These are phyloP conservation scores for Nomada fabriciana DNA, from an alignment of 2,888 invertebrate genomes.

Conservation along the genomic window DNA sequence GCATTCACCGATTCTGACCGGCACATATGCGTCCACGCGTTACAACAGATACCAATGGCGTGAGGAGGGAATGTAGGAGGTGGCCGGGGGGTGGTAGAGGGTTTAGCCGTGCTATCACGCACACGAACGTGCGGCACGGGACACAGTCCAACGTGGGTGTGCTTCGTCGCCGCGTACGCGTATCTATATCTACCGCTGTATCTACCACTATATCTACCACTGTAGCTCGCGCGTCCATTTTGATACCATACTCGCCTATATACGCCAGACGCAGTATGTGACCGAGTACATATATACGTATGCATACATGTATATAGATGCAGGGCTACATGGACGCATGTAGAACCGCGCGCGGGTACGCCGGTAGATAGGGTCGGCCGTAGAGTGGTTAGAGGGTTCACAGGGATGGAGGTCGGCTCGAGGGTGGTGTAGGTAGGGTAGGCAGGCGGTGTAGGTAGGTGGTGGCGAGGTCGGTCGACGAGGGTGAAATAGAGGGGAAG, in stretches of 20 bases:
- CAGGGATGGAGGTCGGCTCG: constrained; percentile 68
- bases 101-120: constrained; percentile 30
- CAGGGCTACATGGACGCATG: constrained; percentile 63
- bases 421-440: constrained; percentile 62
- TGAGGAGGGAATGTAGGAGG: background rate
- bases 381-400: constrained; percentile 76
- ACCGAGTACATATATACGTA: constrained; percentile 51
- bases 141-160: background rate
- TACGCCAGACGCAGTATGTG: constrained; percentile 63
- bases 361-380: constrained; percentile 74
- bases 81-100: background rate
- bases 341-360: constrained; percentile 69
- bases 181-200: constrained; percentile 62
- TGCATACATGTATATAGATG: constrained; percentile 5
- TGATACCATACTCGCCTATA: constrained; percentile 76
- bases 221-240: constrained; percentile 77
- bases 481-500: constrained; percentile 75
- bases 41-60: constrained; percentile 52
- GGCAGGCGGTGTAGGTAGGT: constrained; percentile 67
- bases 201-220: constrained; percentile 70
- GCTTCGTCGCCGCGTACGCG: constrained; percentile 15
- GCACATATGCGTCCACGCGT: constrained; percentile 51
- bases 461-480: constrained; percentile 67
- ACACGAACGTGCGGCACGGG: constrained; percentile 8
- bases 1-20: constrained; percentile 25